These are phyloP conservation scores for Geotria australis DNA, from an alignment of 2,797 vertebrate species.

Conservation along the genomic window DNA sequence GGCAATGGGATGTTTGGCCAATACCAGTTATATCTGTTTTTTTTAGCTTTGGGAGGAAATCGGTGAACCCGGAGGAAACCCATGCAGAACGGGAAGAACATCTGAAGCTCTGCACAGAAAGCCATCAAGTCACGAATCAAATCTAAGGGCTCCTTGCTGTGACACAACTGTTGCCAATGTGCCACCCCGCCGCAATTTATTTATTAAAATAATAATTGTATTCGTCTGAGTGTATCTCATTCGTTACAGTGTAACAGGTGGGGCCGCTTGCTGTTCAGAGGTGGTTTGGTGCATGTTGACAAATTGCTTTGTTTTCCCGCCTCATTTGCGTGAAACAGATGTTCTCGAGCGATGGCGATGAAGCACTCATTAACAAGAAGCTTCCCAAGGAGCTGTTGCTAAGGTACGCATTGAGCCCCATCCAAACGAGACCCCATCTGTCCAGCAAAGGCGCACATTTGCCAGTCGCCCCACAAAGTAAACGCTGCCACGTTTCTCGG, in stretches of 20 bases:
- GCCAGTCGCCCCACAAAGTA: no score
- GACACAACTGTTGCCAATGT: no score
- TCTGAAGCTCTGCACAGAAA: no score
- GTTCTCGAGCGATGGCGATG: slow-evolving; percentile 69
- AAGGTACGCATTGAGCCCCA: slow-evolving; percentile 27
- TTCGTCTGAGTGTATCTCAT: background rate
- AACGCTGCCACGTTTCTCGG: no score
- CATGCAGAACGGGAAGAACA: no score
- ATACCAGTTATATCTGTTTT: no score
- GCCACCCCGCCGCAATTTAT: no score
- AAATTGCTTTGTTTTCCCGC: slow-evolving; percentile 1
- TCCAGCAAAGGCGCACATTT: background rate
- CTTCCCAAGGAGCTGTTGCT: slow-evolving; percentile 84
- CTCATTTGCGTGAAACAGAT: slow-evolving; percentile 17
- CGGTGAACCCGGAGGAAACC: no score
- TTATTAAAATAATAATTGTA: background rate
- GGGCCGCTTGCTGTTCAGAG: background rate
- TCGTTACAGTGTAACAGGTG: background rate
- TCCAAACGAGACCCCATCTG: background rate
- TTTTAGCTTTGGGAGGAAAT: no score
- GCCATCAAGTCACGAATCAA: no score
- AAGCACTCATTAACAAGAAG: slow-evolving; percentile 85
- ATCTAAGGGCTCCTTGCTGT: no score
- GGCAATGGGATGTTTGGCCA: no score
- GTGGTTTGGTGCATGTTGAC: background rate